A percentile compares a stretch with the other conserved stretches of the same genome.
Conservation (phyloP, 2,888 invertebrate genomes). For the Hartigia nigra region DNA sequence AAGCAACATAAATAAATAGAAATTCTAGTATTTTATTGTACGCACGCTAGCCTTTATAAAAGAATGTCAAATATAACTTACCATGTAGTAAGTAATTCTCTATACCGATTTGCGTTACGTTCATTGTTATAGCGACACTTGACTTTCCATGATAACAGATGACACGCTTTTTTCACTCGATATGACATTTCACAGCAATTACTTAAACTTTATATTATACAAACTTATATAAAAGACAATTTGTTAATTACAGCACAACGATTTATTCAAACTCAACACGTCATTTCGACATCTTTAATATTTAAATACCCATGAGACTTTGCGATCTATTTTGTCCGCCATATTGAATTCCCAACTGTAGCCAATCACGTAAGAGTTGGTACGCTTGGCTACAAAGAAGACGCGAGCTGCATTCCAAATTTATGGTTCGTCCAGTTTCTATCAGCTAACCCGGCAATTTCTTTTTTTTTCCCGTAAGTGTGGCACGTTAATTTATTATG, state of each 20-base stretch:
- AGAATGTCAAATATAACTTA: not conserved
- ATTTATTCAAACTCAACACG: not conserved
- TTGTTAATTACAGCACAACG: not conserved
- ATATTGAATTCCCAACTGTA: not conserved
- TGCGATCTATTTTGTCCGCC: not conserved
- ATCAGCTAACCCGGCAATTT: not conserved
- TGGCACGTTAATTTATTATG: constrained; percentile 7
- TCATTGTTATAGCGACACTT: not conserved
- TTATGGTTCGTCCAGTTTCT: not conserved
- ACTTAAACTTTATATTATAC: no score
- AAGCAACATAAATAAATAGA: not conserved
- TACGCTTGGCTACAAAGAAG: not conserved
- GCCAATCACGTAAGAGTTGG: not conserved
- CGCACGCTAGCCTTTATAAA: not conserved
- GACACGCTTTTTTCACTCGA: not conserved
- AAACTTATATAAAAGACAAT: not conserved
- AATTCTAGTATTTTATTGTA: not conserved
- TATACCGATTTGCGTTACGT: not conserved
- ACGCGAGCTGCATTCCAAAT: not conserved
- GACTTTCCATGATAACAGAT: not conserved
- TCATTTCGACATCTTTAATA: not conserved
- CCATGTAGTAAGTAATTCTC: not conserved
- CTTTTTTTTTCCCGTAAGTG: not conserved
- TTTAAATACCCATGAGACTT: not conserved
- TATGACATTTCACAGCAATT: not conserved